These are phyloP conservation scores for Botia almorhae DNA, from an alignment of 2,797 vertebrate genomes.

Conservation along the genomic window DNA sequence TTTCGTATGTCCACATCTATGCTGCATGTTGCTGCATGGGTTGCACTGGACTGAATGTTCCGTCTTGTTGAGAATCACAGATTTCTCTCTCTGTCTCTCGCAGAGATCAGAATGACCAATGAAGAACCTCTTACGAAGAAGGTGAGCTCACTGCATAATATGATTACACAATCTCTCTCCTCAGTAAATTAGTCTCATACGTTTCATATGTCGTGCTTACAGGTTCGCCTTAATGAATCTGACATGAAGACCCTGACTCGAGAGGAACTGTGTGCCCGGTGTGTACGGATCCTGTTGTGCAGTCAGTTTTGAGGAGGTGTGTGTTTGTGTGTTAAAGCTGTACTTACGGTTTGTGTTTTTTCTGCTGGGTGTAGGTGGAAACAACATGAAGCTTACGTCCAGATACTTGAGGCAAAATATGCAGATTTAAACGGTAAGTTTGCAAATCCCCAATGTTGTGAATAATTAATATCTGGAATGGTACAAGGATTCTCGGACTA, in stretches of 20 bases:
- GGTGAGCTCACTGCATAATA: slow-evolving; percentile 73
- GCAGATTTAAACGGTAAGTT: slow-evolving; percentile 97
- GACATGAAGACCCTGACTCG: slow-evolving; percentile 97
- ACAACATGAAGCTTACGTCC: slow-evolving; percentile 95
- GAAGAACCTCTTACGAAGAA: slow-evolving; percentile 99
- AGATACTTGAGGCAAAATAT: slow-evolving; percentile 97
- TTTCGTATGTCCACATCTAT: too few relatives aligned
- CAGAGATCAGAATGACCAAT: slow-evolving; percentile 95
- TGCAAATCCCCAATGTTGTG: slow-evolving; percentile 7
- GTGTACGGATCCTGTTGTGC: slow-evolving; percentile 51
- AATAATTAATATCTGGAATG: neutral
- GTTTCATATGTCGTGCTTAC: slow-evolving; percentile 55
- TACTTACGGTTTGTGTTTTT: slow-evolving; percentile 24
- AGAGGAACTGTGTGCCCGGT: slow-evolving; percentile 96
- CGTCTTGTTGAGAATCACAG: neutral
- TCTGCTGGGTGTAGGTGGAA: slow-evolving; percentile 86
- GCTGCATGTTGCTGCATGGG: neutral
- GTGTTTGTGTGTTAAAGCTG: neutral
- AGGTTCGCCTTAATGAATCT: slow-evolving; percentile 98
- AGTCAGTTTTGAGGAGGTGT: too few relatives aligned
- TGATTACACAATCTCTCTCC: neutral
- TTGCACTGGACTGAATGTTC: neutral
- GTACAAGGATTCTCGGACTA: neutral
- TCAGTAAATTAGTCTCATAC: slow-evolving; percentile 7
- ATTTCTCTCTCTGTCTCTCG: slow-evolving; percentile 1